These are phyloP conservation scores for Prochilodus magdalenae DNA, from an alignment of 2,113 vertebrate species.

Conservation along the genomic window DNA sequence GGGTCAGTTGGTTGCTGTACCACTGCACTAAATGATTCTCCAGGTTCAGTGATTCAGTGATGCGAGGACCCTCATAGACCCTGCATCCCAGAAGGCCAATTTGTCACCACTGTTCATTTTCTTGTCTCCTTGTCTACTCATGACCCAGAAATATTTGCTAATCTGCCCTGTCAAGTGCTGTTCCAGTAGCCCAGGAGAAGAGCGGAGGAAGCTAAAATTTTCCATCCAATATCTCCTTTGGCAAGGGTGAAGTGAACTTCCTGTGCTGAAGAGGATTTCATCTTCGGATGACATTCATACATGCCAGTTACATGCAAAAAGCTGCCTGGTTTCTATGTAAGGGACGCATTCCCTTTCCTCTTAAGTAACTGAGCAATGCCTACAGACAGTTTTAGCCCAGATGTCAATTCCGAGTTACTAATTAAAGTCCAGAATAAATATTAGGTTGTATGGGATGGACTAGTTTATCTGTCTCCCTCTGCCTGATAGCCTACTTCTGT, in stretches of 20 bases:
- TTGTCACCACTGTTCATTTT: slow-evolving; percentile 2
- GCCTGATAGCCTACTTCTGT: background rate
- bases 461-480: background rate
- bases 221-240: background rate
- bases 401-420: background rate
- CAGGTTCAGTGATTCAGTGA: background rate
- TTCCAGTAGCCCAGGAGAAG: slow-evolving; percentile 1
- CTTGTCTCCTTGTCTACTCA: background rate
- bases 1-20: background rate
- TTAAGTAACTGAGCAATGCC: background rate
- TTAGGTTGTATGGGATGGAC: background rate
- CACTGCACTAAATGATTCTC: background rate
- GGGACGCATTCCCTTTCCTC: background rate
- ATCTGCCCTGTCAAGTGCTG: background rate
- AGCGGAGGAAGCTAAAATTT: background rate
- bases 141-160: slow-evolving; percentile 3
- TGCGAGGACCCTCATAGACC: background rate
- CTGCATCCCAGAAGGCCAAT: background rate
- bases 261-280: background rate
- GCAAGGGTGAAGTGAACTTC: background rate
- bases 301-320: background rate
- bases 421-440: background rate
- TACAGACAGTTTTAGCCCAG: background rate
- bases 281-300: background rate
- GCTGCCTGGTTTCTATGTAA: background rate